phyloP scores from a whole-genome alignment of 2,113 vertebrate genomes.

The Varanus komodoensis region DNA sequence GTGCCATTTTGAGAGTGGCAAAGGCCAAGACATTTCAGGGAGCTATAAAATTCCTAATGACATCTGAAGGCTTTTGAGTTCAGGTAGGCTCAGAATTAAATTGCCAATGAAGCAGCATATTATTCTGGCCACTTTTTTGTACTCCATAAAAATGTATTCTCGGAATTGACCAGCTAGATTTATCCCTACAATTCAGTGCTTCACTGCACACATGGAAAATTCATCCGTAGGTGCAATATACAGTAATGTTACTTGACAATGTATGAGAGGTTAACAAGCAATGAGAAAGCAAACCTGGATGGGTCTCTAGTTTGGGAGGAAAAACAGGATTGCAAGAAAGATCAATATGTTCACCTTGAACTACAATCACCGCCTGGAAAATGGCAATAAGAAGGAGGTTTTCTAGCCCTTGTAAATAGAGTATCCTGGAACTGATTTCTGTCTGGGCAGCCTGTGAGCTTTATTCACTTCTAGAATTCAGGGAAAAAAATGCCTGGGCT shows the following conservation, averaged over 20 bases:
- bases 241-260: neutral
- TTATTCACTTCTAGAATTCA: neutral
- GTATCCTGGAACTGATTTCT: neutral
- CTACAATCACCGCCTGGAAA: neutral
- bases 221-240: neutral
- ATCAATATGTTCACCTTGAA: neutral
- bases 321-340: neutral
- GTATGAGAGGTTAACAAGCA: neutral
- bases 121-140: neutral
- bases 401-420: neutral
- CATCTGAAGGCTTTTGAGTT: neutral
- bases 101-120: neutral
- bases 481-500: too few relatives aligned
- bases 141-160: neutral
- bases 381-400: neutral
- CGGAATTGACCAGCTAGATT: neutral
- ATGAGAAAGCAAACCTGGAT: constrained; percentile 19
- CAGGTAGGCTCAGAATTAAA: neutral
- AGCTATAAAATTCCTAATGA: neutral
- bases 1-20: neutral
- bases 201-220: neutral
- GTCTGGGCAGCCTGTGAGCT: neutral
- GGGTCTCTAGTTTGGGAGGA: neutral
- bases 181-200: neutral
- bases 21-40: neutral